phyloP scores from a whole-genome alignment of 1,140 invertebrate genomes.

The Drosophila jambulina region DNA sequence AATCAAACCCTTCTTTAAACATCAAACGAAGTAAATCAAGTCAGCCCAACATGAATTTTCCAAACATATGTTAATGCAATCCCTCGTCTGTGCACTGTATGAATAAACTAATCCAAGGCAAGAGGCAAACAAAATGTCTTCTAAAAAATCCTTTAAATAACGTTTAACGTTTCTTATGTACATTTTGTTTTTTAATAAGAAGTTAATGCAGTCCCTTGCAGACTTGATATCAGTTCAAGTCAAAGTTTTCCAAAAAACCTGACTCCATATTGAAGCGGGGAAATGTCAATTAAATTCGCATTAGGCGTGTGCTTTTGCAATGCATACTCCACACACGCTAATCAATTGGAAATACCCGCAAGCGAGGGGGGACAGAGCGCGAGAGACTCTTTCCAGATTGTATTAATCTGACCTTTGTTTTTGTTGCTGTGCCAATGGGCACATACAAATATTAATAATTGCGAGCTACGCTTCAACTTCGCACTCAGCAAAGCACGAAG shows the following conservation, averaged over 20 bases:
- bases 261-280: background rate
- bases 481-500: background rate
- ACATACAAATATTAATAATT: slow-evolving; percentile 1
- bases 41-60: too few species aligned
- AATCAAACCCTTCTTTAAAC: too few species aligned
- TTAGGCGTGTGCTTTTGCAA: background rate
- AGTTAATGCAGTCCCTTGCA: too few species aligned
- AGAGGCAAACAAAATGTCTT: too few species aligned
- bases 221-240: background rate
- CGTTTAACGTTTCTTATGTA: too few species aligned
- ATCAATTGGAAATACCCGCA: slow-evolving; percentile 15
- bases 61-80: too few species aligned
- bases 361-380: background rate
- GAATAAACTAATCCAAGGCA: too few species aligned
- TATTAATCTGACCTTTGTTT: slow-evolving; percentile 20
- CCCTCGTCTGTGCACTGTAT: too few species aligned
- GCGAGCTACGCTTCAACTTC: slow-evolving; percentile 12
- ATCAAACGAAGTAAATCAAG: too few species aligned
- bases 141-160: too few species aligned
- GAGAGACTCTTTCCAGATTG: slow-evolving; percentile 10
- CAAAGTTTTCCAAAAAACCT: background rate
- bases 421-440: slow-evolving; percentile 6
- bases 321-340: background rate
- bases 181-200: too few species aligned
- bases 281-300: background rate